phyloP scores from a whole-genome alignment of 2,888 invertebrate genomes.

The Mimachlamys varia region DNA sequence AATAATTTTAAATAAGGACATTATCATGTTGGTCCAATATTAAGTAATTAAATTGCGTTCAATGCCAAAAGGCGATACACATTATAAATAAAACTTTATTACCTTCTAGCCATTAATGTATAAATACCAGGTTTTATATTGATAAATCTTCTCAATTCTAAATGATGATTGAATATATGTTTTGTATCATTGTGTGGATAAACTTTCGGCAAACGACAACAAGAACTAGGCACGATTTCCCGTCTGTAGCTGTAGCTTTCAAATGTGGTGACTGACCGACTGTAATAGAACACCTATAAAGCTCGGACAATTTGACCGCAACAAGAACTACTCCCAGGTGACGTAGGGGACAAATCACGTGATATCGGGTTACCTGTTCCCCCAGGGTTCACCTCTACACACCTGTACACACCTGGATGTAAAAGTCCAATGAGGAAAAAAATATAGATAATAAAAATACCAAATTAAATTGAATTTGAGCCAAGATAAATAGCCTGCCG shows the following conservation, averaged over 20 bases:
- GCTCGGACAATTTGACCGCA: not conserved
- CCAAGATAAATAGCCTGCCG: not conserved
- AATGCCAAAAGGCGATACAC: too few relatives aligned
- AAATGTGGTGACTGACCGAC: not conserved
- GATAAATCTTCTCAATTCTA: too few relatives aligned
- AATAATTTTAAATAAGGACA: too few relatives aligned
- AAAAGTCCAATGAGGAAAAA: not conserved
- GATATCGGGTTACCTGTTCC: not conserved
- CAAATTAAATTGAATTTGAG: constrained; percentile 3
- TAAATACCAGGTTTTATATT: too few relatives aligned
- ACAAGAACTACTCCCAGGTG: not conserved
- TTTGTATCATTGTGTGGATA: too few relatives aligned
- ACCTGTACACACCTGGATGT: not conserved
- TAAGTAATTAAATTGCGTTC: too few relatives aligned
- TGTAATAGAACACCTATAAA: not conserved
- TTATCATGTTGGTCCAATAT: too few relatives aligned
- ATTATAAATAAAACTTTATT: too few relatives aligned
- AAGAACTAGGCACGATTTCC: not conserved
- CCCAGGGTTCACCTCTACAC: too few relatives aligned
- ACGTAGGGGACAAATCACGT: not conserved
- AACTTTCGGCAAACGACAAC: not conserved
- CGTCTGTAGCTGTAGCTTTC: not conserved
- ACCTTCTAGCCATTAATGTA: too few relatives aligned
- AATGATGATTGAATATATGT: too few relatives aligned
- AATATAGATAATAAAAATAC: constrained; percentile 2